A percentile compares a stretch with the other conserved stretches of the same genome.
Conservation (phyloP, 2,797 vertebrate genomes). For the Liasis olivaceus region DNA sequence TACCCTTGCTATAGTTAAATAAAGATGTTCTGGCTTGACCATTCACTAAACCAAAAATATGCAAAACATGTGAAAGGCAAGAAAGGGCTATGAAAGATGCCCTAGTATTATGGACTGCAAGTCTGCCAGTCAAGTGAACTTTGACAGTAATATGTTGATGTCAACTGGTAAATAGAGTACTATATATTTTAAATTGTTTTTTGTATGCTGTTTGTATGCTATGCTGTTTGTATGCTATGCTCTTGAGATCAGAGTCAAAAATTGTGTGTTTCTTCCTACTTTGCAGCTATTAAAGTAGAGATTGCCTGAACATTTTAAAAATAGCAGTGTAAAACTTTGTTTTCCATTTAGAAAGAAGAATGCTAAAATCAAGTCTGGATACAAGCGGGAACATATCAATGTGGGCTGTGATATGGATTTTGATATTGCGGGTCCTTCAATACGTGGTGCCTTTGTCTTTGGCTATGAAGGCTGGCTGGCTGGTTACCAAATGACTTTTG, state of each 20-base stretch:
- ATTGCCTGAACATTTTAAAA: background rate
- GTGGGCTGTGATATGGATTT: slow-evolving; percentile 93
- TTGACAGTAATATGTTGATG: background rate
- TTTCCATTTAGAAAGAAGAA: slow-evolving; percentile 87
- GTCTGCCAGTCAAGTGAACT: background rate
- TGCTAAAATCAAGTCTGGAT: slow-evolving; percentile 91
- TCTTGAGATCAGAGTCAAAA: background rate
- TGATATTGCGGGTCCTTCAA: slow-evolving; percentile 91
- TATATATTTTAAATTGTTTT: background rate
- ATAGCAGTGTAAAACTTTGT: fast-evolving
- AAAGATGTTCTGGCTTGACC: background rate
- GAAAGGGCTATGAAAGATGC: background rate
- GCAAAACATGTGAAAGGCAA: background rate
- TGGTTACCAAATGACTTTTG: slow-evolving; percentile 96
- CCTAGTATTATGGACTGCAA: background rate
- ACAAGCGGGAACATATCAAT: slow-evolving; percentile 93
- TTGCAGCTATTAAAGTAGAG: background rate
- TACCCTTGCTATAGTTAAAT: background rate
- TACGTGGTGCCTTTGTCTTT: slow-evolving; percentile 88
- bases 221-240: background rate
- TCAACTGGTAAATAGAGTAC: background rate
- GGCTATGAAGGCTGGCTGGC: slow-evolving; percentile 96
- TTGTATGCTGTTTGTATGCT: background rate
- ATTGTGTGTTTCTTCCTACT: background rate
- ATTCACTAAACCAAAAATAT: background rate